Conservation (phyloP, 2,888 invertebrate species). For the Zygogramma bicolorata region DNA sequence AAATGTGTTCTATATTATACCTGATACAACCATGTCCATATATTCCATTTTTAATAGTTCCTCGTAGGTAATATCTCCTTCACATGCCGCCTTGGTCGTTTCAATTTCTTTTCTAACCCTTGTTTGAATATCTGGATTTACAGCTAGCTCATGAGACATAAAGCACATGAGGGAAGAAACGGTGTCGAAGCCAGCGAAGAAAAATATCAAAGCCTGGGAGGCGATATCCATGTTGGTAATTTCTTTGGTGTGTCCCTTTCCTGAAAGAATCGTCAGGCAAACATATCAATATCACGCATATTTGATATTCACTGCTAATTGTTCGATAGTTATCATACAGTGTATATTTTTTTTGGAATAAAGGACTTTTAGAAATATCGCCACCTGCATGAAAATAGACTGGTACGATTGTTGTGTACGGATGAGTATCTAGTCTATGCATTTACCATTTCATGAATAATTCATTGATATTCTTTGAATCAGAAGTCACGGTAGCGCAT, state of each 20-base stretch:
- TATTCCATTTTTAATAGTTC: conserved; percentile 67
- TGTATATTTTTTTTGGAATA: too few relatives aligned
- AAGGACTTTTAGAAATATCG: too few relatives aligned
- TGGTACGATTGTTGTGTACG: too few relatives aligned
- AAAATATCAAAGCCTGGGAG: conserved; percentile 69
- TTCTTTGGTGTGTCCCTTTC: conserved; percentile 7
- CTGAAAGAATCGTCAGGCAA: neutral
- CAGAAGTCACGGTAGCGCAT: too few relatives aligned
- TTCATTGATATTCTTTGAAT: too few relatives aligned
- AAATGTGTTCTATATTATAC: too few relatives aligned
- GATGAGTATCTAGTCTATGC: too few relatives aligned
- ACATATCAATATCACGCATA: too few relatives aligned
- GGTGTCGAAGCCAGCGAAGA: conserved; percentile 69
- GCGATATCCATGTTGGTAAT: conserved; percentile 27
- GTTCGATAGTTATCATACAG: too few relatives aligned
- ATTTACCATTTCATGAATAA: too few relatives aligned
- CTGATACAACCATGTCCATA: conserved; percentile 67
- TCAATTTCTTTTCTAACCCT: conserved; percentile 70
- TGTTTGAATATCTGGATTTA: conserved; percentile 71
- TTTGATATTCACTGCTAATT: too few relatives aligned
- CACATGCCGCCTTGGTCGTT: conserved; percentile 57
- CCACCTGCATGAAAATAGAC: too few relatives aligned
- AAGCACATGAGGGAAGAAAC: conserved; percentile 68
- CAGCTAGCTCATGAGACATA: conserved; percentile 70
- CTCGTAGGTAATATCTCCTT: conserved; percentile 63